Conservation (phyloP, 53 echinoderm and acorn worm genomes). For the Zoroaster sp. region DNA sequence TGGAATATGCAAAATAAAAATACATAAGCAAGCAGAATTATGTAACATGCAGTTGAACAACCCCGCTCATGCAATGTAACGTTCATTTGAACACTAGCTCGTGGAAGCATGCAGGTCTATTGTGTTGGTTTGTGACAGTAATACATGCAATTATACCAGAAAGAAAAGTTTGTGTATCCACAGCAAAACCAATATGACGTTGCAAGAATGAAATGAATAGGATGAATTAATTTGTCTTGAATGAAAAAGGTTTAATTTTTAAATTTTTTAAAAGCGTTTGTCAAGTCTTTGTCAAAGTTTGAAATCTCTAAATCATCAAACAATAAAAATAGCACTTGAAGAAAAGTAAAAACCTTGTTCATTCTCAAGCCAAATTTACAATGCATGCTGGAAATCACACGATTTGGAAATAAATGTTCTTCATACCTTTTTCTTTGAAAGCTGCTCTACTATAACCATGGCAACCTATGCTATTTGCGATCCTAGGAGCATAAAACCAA, state of each 20-base stretch:
- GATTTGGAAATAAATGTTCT: not conserved
- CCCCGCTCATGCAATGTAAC: no score
- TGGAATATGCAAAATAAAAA: constrained; percentile 44
- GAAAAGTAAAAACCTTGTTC: not conserved
- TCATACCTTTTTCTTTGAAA: constrained; percentile 28
- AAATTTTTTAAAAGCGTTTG: not conserved
- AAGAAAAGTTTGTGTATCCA: not conserved
- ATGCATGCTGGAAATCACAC: constrained; percentile 15
- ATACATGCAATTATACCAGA: not conserved
- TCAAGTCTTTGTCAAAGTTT: not conserved
- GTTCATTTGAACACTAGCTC: constrained; percentile 7
- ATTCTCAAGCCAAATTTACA: not conserved
- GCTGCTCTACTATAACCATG: constrained; percentile 32
- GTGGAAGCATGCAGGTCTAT: constrained; percentile 8
- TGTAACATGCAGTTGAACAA: not conserved
- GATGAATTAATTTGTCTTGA: not conserved
- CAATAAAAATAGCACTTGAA: not conserved
- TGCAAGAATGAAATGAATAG: not conserved
- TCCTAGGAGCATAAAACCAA: constrained; percentile 44
- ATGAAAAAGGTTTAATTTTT: not conserved
- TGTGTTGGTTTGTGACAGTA: not conserved
- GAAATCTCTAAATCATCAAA: not conserved
- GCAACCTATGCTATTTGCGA: constrained; percentile 23
- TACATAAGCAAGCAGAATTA: constrained; percentile 38
- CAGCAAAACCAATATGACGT: constrained; percentile 24